Evolutionary conservation across 2,113 vertebrate species (phyloP).

Genomic region (Planiliza haematocheilus): DNA sequence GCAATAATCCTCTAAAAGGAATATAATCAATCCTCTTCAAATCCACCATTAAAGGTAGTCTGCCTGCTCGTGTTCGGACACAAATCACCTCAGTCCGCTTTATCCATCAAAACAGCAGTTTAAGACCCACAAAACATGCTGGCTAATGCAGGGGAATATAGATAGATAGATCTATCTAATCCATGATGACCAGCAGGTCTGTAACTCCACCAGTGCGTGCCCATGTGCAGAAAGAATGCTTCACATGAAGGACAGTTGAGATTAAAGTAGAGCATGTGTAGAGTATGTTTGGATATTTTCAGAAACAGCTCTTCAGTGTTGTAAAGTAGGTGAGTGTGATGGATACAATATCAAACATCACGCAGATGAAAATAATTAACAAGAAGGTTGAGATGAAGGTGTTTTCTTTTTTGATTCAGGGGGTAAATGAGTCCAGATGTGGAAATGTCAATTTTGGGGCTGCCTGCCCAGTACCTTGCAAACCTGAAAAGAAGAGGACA

Average conservation of each 20-base stretch:
- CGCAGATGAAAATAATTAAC: neutral
- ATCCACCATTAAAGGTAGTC: constrained; percentile 53
- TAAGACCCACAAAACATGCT: constrained; percentile 22
- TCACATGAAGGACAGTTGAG: constrained; percentile 58
- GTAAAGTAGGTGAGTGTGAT: constrained; percentile 20
- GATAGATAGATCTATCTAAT: too few relatives aligned
- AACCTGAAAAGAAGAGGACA: constrained; percentile 84
- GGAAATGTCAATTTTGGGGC: constrained; percentile 85
- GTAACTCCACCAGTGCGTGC: constrained; percentile 37
- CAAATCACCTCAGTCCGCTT: constrained; percentile 44
- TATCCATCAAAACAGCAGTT: constrained; percentile 40
- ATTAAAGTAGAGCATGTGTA: too few relatives aligned
- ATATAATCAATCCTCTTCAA: constrained; percentile 57
- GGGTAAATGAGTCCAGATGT: constrained; percentile 69
- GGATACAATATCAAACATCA: neutral
- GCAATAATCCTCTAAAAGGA: constrained; percentile 62
- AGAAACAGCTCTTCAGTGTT: accelerated
- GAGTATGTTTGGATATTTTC: neutral
- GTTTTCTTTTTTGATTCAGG: neutral
- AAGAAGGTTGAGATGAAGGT: neutral
- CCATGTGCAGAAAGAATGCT: constrained; percentile 44
- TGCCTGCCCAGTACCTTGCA: constrained; percentile 84
- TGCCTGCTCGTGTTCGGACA: constrained; percentile 25
- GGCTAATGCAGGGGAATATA: neutral
- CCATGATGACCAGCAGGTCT: constrained; percentile 41